phyloP scores from a whole-genome alignment of 2,113 vertebrate species.

The Chionis minor region DNA sequence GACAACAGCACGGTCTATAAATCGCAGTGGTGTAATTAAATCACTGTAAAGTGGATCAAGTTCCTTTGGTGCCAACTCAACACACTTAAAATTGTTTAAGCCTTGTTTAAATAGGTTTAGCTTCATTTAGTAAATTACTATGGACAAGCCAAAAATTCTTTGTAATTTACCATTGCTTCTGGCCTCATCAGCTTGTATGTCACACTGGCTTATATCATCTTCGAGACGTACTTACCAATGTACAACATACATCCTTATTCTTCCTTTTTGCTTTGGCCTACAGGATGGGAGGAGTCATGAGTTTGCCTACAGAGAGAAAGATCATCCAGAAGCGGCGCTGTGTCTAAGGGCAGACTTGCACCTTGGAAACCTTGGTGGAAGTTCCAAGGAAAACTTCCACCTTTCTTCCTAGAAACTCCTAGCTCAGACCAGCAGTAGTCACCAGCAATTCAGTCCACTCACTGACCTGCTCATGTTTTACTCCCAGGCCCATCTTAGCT shows the following conservation, averaged over 20 bases:
- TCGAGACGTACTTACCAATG: not conserved
- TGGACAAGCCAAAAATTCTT: conserved; percentile 47
- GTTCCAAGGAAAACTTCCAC: not conserved
- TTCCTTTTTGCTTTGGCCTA: not conserved
- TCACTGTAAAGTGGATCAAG: conserved; percentile 44
- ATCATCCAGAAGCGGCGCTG: not conserved
- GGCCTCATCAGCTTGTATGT: not conserved
- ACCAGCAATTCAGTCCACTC: not conserved
- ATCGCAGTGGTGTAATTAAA: conserved; percentile 34
- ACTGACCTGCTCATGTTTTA: not conserved
- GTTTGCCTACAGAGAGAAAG: not conserved
- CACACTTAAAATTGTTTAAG: conserved; percentile 50
- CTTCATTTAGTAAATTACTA: conserved; percentile 59
- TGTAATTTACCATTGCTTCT: conserved; percentile 15
- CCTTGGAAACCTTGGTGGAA: not conserved
- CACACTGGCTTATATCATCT: not conserved
- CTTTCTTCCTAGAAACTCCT: not conserved
- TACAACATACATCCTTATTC: not conserved
- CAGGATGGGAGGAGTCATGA: not conserved
- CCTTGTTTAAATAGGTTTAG: conserved; percentile 30
- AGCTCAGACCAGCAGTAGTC: not conserved
- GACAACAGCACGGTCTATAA: not conserved
- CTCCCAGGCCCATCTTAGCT: not conserved
- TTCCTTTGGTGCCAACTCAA: conserved; percentile 27
- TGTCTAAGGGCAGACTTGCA: not conserved